Percentiles rank a stretch among this genome's conserved stretches.
Evolutionary conservation across 2,888 invertebrate species (phyloP).

Genomic region (Noctua janthe): DNA sequence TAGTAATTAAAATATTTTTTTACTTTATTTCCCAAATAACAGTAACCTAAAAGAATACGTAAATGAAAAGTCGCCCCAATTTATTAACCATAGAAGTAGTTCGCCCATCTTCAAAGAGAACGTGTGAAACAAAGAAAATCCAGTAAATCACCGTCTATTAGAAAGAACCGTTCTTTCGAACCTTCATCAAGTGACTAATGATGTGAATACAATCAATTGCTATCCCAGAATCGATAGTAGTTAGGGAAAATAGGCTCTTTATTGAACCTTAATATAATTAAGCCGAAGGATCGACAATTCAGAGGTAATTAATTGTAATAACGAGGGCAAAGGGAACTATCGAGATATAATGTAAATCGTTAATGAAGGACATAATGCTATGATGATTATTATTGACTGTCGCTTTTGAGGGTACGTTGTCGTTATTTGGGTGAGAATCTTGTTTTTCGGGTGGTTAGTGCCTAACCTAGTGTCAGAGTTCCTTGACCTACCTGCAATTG

Average conservation of each 20-base stretch:
- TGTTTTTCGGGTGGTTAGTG: no score
- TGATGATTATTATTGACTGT: background rate
- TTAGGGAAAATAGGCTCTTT: slow-evolving; percentile 53
- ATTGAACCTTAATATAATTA: slow-evolving; percentile 56
- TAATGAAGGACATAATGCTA: slow-evolving; percentile 1
- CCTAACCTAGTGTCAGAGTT: no score
- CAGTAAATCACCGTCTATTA: slow-evolving; percentile 44
- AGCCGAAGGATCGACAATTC: slow-evolving; percentile 55
- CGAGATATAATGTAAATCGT: slow-evolving; percentile 23
- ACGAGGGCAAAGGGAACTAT: slow-evolving; percentile 38
- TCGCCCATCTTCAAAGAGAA: slow-evolving; percentile 16
- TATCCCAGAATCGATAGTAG: slow-evolving; percentile 54
- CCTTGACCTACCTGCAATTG: background rate
- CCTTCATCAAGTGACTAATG: slow-evolving; percentile 54
- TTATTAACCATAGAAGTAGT: slow-evolving; percentile 1
- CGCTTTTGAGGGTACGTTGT: background rate
- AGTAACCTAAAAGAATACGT: background rate
- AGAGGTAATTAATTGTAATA: slow-evolving; percentile 58
- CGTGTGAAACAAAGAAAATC: slow-evolving; percentile 45
- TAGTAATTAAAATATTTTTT: background rate
- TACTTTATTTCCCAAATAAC: background rate
- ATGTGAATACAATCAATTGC: slow-evolving; percentile 58
- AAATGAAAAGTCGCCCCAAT: background rate
- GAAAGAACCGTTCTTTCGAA: slow-evolving; percentile 47
- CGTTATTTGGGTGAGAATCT: background rate